Evolutionary conservation across 2,797 vertebrate genomes (phyloP).

Genomic region (Falco columbarius): DNA sequence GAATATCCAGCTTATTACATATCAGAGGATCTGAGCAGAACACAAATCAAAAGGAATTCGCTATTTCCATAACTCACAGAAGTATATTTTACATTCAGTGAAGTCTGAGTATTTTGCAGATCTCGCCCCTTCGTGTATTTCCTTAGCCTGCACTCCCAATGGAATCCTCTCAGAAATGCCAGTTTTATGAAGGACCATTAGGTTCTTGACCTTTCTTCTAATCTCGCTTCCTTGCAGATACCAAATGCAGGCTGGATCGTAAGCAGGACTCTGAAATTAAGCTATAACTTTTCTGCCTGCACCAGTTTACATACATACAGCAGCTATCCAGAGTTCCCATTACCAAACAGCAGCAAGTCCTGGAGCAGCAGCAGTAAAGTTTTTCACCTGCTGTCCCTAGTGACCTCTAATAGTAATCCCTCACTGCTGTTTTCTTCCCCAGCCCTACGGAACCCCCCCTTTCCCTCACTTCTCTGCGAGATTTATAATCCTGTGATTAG

Average conservation of each 20-base stretch:
- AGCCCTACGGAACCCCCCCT: not conserved
- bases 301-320: fast-evolving
- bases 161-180: not conserved
- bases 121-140: not conserved
- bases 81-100: not conserved
- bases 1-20: not conserved
- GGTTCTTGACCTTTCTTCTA: not conserved
- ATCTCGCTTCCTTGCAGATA: not conserved
- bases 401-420: not conserved
- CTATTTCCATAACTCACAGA: not conserved
- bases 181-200: not conserved
- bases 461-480: not conserved
- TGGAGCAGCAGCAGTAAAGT: not conserved
- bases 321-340: not conserved
- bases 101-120: not conserved
- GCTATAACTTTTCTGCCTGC: not conserved
- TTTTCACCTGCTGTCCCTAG: not conserved
- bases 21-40: not conserved
- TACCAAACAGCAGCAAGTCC: not conserved
- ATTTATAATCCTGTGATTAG: not conserved
- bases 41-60: not conserved
- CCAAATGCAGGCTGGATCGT: not conserved
- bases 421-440: not conserved
- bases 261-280: not conserved
- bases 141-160: not conserved